Evolutionary conservation across 2,113 vertebrate species (phyloP), one percentile per base, ranked within the genome.

Genomic region (Peromyscus maniculatus): DNA sequence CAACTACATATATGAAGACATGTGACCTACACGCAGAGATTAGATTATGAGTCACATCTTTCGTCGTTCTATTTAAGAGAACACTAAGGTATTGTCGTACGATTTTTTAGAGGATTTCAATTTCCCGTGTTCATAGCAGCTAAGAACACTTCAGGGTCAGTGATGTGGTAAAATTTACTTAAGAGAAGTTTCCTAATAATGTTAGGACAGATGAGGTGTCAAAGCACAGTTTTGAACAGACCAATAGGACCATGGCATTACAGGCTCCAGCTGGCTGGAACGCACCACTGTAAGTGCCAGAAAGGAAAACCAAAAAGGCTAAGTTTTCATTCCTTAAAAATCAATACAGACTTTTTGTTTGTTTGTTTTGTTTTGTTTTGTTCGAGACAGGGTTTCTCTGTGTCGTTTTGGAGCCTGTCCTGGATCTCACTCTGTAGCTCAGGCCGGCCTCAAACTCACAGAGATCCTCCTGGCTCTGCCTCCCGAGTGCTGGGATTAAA

Each of bases 101-200:
- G 91, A 89, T 91, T n/a, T 89, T 84, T 92, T 46, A 62, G 26
- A 89, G 92, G 24, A 55, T 67, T 92, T 84, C 39, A 89, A 66
- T 66, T 87, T 67, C 89, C 36, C 77, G 71, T 71, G 39, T 74
- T 89, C 69, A 83, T 33, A 90, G 43, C 39, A 71, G 87, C 26
- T 39, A 90, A 96, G 31, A n/a, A 89, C 22, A 83, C 46, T 78
- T 89, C 59, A 57, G 33, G 72, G 19, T 82, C 69, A 55, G 31
- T 57, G 79, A 79, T 4, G 0, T 74, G 36, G 93, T 74, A 91
- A 91, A 77, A 12, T 67, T 59, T 80, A 96, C 74, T 92, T 49
- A 46, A 69, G 55, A 92, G 21, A 94, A 31, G 19, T 33, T 79
- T 6, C 57, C 57, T 88, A 82, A 66, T 12, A 7, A 31, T 72